Base-by-base conservation (phyloP, 1,140 invertebrate species). In the Mya arenaria region DNA sequence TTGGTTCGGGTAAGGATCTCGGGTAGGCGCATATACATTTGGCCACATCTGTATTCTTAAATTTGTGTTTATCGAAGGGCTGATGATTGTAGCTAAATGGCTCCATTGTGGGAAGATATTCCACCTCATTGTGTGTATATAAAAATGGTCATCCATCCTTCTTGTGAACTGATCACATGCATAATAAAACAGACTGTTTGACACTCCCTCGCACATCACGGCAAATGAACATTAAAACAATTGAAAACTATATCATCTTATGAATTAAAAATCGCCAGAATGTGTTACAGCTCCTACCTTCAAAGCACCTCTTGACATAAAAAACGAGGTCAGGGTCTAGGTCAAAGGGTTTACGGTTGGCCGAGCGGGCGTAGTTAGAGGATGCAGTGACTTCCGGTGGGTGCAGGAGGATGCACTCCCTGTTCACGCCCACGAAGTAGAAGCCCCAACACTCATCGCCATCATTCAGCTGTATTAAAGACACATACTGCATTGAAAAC, bases 381-480 rank as follows among this genome's bases (percentile, higher is more conserved):
- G 73, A 75, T 0, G 58, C 73, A 19, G 36, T 28, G 4, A 10
- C 23, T 17, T 28, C 73, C 23, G 62, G 37, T 17, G 48, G 73
- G 39, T 41, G 63, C 15, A 62, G 25, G n/a, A 75, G 58, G 23
- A 44, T 25, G 36, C 73, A 75, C 2, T 19, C 36, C 5, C 25
- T 13, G 25, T n/a, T 34, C 30, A 30, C 30, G 41, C 19, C 34
- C 1, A 41, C 41, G 37, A 63, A 56, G 32, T 75, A 75, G 41
- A 75, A 75, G 17, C 55, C 73, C 73, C 73, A 75, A 28, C 73
- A 75, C 39, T 75, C 73, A 8, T 37, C 36, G 36, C 37, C 28
- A 17, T 30, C 15, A n/a, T 1, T 10, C 34, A 52, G 4, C n/a
- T n/a, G n/a, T n/a, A n/a, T n/a, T n/a, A n/a, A n/a, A n/a, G n/a